Percentiles rank a stretch among this genome's conserved stretches.
These are phyloP conservation scores for Trematomus loennbergii DNA, from an alignment of 2,113 vertebrate genomes.

Conservation along the genomic window DNA sequence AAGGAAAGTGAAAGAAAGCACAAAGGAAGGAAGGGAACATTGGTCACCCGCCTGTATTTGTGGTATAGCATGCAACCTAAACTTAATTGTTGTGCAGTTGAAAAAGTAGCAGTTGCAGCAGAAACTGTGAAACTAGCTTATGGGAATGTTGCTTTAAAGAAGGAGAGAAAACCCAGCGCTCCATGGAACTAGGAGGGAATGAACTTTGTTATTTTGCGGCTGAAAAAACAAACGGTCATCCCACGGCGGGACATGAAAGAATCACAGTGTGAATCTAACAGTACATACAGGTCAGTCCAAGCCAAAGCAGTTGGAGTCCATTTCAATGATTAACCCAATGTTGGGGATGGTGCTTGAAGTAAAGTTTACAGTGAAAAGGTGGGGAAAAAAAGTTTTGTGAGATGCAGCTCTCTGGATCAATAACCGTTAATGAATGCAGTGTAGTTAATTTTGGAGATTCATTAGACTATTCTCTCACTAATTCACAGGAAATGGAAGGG, in stretches of 20 bases:
- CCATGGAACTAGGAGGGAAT: constrained; percentile 4
- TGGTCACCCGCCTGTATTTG: constrained; percentile 13
- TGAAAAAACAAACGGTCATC: constrained; percentile 67
- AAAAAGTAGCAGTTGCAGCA: constrained; percentile 44
- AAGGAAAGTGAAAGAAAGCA: constrained; percentile 43
- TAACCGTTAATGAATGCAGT: constrained; percentile 40
- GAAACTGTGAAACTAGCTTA: constrained; percentile 29
- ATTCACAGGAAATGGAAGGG: constrained; percentile 60
- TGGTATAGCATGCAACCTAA: constrained; percentile 22
- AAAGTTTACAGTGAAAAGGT: constrained; percentile 15
- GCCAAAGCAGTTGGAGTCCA: constrained; percentile 21
- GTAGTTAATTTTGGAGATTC: constrained; percentile 49
- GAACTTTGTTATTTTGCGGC: constrained; percentile 61
- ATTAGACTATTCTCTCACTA: constrained; percentile 36
- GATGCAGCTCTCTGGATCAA: constrained; percentile 34
- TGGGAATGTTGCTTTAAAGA: constrained; percentile 46
- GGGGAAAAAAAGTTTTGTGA: background rate
- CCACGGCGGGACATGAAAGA: constrained; percentile 41
- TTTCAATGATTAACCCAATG: constrained; percentile 57
- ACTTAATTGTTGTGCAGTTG: constrained; percentile 27
- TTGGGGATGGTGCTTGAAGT: background rate
- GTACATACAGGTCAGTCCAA: constrained; percentile 44
- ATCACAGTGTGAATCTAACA: constrained; percentile 47
- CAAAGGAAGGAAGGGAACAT: constrained; percentile 36
- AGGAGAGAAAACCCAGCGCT: background rate